These are phyloP conservation scores for Dinoponera quadriceps DNA, from an alignment of 1,140 invertebrate genomes.

Conservation along the genomic window DNA sequence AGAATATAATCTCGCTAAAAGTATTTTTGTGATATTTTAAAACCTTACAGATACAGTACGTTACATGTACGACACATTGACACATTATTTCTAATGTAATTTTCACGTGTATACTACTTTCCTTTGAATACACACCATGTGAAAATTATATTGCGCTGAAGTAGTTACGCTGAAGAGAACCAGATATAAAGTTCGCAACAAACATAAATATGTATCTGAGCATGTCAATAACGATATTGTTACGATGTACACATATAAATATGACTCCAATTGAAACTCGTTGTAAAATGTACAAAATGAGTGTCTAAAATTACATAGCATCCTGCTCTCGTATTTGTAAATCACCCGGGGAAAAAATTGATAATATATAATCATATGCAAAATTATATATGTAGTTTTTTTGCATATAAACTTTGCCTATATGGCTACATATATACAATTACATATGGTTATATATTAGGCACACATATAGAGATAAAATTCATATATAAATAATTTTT, in stretches of 20 bases:
- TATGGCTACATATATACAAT: too few species aligned
- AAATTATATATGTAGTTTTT: too few species aligned
- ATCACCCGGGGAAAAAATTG: too few species aligned
- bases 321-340: neutral
- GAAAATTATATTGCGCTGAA: neutral
- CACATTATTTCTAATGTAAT: neutral
- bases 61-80: too few species aligned
- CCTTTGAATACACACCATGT: slow-evolving; percentile 23
- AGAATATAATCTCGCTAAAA: slow-evolving; percentile 25
- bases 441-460: too few species aligned
- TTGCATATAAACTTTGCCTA: too few species aligned
- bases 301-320: slow-evolving; percentile 7
- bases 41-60: slow-evolving; percentile 38
- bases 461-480: too few species aligned
- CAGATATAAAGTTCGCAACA: neutral
- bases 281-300: slow-evolving; percentile 12
- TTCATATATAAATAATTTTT: too few species aligned
- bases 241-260: slow-evolving; percentile 2
- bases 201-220: neutral
- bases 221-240: neutral
- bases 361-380: too few species aligned
- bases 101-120: neutral
- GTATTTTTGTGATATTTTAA: slow-evolving; percentile 60
- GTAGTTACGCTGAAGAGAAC: neutral
- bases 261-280: slow-evolving; percentile 5